phyloP scores from a whole-genome alignment of 1,140 invertebrate species.

The Choristoneura fumiferana region DNA sequence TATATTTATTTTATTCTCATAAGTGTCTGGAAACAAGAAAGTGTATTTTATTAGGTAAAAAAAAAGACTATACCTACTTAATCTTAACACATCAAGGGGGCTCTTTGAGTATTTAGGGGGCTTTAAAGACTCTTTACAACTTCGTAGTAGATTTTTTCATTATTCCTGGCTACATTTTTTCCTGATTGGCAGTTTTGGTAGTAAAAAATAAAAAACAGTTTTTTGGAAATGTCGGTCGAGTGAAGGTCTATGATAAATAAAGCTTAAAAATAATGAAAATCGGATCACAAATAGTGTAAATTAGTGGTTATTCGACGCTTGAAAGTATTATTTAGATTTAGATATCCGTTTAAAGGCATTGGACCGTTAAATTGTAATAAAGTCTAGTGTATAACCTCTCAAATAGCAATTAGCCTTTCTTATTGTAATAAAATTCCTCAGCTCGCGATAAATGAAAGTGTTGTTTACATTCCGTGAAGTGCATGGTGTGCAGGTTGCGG shows the following conservation, averaged over 20 bases:
- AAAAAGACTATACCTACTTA: too few species aligned
- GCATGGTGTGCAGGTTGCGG: constrained; percentile 43
- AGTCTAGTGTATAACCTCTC: constrained; percentile 49
- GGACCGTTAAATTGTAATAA: constrained; percentile 1
- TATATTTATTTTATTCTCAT: too few species aligned
- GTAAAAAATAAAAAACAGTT: constrained; percentile 36
- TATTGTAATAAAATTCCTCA: constrained; percentile 55
- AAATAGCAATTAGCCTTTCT: constrained; percentile 48
- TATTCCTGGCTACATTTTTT: constrained; percentile 12
- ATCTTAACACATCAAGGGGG: too few species aligned
- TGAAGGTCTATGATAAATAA: constrained; percentile 29
- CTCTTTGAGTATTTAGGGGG: too few species aligned
- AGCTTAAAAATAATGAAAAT: constrained; percentile 5
- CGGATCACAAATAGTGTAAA: constrained; percentile 1
- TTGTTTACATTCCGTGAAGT: constrained; percentile 61
- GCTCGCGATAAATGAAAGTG: constrained; percentile 59
- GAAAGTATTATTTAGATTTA: not conserved
- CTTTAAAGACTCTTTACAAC: too few species aligned
- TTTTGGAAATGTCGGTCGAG: constrained; percentile 51
- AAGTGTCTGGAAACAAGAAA: too few species aligned
- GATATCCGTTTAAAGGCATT: not conserved
- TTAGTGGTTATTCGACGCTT: not conserved
- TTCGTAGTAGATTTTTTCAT: not conserved
- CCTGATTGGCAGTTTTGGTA: constrained; percentile 11
- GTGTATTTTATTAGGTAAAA: too few species aligned